Base-by-base conservation (phyloP, 2,888 invertebrate species). In the Pammene fasciana region DNA sequence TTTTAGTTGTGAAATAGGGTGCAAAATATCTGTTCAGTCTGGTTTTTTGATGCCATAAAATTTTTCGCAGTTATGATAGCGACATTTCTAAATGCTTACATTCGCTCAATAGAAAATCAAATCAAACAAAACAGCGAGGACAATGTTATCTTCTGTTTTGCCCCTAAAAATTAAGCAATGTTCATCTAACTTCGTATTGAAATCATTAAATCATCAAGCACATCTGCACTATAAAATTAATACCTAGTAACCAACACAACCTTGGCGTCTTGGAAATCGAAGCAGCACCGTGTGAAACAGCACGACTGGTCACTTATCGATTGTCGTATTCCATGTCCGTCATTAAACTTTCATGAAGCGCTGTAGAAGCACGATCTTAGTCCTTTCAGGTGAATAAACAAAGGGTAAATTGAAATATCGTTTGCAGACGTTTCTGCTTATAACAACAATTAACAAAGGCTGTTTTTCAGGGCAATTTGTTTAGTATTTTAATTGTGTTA, bases 251-350 rank as follows among this genome's bases (percentile, higher is more conserved):
- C 34, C 54, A 54, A 9, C 9, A 11, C 34, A 54, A 54, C 54
- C 54, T 54, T 54, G 54, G 54, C 34, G 34, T 34, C 13, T 34
- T 54, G 54, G 54, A 26, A 52, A 52, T 52, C 6, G 26, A 52
- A 52, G 50, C 46, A 16, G 16, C 34, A n/a, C 45, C 45, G 52
- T 54, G 52, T 54, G 52, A 54, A 54, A 13, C 52, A 26, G 26
- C 54, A 54, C 54, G 54, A 54, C 34, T 54, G 34, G 54, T 36
- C 54, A 34, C 54, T 52, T 54, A 54, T 54, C 34, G 54, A 54
- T 54, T 54, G 54, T 54, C 52, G 7, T 54, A 52, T 26, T 52
- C 50, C 1, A 26, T 52, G 26, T 9, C 5, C 14, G 14, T 46
- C 52, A 52, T 52, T 26, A 52, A 52, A 52, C 52, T 26, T 50